These are phyloP conservation scores for Eretmochelys imbricata DNA, from an alignment of 2,113 vertebrate genomes.

Conservation along the genomic window DNA sequence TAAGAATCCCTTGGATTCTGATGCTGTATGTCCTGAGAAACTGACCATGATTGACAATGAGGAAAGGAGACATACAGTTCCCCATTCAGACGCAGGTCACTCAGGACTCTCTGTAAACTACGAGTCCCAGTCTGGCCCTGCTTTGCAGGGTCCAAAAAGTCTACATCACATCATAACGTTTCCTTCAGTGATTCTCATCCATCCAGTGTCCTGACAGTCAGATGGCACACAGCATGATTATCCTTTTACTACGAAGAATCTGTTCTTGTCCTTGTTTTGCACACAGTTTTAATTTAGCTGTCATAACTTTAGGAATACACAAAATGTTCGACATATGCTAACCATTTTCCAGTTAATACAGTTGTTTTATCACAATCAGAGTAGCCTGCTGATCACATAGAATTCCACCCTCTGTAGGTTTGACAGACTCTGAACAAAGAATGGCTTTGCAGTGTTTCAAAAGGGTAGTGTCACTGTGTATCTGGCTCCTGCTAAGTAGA, in stretches of 20 bases:
- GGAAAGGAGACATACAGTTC: neutral
- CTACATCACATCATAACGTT: neutral
- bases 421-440: conserved; percentile 5
- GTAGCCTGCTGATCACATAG: conserved; percentile 16
- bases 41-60: neutral
- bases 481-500: neutral
- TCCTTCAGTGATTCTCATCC: neutral
- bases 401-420: neutral
- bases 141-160: neutral
- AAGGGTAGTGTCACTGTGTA: neutral
- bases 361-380: conserved; percentile 2
- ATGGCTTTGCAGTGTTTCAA: conserved; percentile 7
- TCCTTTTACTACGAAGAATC: neutral
- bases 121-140: neutral
- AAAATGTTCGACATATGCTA: neutral
- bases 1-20: neutral
- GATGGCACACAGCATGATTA: neutral
- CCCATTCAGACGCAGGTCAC: neutral
- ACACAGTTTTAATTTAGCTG: neutral
- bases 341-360: neutral
- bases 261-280: neutral
- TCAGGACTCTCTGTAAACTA: neutral
- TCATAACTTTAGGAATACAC: neutral
- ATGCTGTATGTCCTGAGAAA: neutral
- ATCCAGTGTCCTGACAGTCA: neutral